Evolutionary conservation across 53 echinoderm and acorn worm genomes (phyloP).

Genomic region (Pentamera pediparva): DNA sequence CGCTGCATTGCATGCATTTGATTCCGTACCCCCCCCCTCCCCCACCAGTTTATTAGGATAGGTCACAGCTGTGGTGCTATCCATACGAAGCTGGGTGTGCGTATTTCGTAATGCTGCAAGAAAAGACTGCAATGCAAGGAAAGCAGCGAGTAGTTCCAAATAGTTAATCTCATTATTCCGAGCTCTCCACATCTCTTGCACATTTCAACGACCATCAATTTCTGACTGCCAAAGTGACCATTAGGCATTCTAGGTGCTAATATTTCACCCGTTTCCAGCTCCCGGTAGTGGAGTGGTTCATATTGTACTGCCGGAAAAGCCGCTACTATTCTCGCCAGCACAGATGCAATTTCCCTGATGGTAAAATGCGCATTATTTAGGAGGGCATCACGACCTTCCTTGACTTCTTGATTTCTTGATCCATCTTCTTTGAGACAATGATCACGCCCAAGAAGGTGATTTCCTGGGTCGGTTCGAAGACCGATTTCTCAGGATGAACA

Average conservation of each 20-base stretch:
- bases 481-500: conserved; percentile 36
- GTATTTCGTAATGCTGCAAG: not conserved
- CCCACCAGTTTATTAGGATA: not conserved
- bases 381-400: not conserved
- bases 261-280: conserved; percentile 40
- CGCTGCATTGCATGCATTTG: not conserved
- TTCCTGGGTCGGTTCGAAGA: conserved; percentile 15
- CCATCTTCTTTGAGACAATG: not conserved
- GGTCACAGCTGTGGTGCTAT: conserved; percentile 1
- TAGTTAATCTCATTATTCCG: conserved; percentile 43
- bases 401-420: conserved; percentile 6
- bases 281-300: conserved; percentile 34
- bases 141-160: conserved; percentile 45
- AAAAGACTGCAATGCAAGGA: conserved; percentile 53
- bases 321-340: conserved; percentile 18
- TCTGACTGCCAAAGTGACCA: no score
- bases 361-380: not conserved
- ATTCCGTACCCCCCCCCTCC: not conserved
- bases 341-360: not conserved
- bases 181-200: not conserved
- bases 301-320: conserved; percentile 31
- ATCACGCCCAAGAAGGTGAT: conserved; percentile 5
- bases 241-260: no score
- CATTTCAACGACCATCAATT: not conserved
- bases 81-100: conserved; percentile 38